A percentile compares a stretch with the other conserved stretches of the same genome.
These are phyloP conservation scores for Orthosia cruda DNA, from an alignment of 2,888 invertebrate genomes.

Conservation along the genomic window DNA sequence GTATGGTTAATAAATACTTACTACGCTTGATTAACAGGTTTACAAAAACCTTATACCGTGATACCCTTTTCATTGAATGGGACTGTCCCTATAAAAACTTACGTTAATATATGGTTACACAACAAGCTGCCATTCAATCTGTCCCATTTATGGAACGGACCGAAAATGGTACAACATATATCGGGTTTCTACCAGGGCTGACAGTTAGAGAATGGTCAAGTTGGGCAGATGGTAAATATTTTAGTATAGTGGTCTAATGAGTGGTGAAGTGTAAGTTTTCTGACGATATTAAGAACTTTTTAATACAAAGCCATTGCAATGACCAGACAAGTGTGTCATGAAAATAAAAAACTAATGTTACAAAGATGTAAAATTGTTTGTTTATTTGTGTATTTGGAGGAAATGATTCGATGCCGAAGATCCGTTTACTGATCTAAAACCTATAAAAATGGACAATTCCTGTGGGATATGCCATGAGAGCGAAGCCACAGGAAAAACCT, in stretches of 20 bases:
- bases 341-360: neutral
- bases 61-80: constrained; percentile 42
- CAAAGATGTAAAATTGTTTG: no score
- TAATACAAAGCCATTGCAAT: no score
- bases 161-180: constrained; percentile 63
- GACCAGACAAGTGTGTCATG: no score
- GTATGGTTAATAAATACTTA: neutral
- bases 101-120: constrained; percentile 53
- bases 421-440: no score
- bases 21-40: constrained; percentile 6
- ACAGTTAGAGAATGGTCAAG: constrained; percentile 11
- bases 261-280: no score
- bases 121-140: constrained; percentile 52
- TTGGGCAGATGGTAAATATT: neutral
- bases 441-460: no score
- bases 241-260: neutral
- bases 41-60: constrained; percentile 18
- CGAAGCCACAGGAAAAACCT: no score
- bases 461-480: no score
- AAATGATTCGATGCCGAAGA: no score
- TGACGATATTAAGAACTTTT: no score
- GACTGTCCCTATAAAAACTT: constrained; percentile 39
- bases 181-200: constrained; percentile 60
- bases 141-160: constrained; percentile 61
- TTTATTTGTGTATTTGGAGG: no score